Conservation (phyloP, 1,140 invertebrate species). For the Drosophila nigrodunni region DNA sequence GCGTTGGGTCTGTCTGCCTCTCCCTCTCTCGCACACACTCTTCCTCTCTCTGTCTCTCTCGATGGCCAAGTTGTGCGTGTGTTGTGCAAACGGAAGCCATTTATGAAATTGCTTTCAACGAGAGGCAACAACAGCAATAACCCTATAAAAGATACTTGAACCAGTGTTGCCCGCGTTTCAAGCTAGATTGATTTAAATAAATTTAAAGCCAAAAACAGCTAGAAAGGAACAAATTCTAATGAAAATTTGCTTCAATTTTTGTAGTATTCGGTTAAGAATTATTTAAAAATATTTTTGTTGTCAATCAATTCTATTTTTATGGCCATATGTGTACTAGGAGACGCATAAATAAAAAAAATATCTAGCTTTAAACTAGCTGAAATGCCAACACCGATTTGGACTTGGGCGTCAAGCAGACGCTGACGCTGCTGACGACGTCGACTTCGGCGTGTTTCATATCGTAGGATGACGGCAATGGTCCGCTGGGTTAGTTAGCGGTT, state of each 20-base stretch:
- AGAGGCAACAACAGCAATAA: constrained; percentile 49
- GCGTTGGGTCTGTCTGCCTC: constrained; percentile 6
- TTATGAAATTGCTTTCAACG: constrained; percentile 79
- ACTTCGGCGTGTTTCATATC: constrained; percentile 51
- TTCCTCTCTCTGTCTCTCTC: not conserved
- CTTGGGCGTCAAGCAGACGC: constrained; percentile 46
- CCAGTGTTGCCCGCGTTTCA: not conserved
- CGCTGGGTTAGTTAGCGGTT: constrained; percentile 29
- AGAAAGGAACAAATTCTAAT: no score
- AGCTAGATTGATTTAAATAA: no score
- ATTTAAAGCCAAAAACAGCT: no score
- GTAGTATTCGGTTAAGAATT: no score
- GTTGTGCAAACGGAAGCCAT: constrained; percentile 74
- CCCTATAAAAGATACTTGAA: constrained; percentile 54
- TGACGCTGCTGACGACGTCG: not conserved
- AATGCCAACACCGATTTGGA: no score
- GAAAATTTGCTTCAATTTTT: no score
- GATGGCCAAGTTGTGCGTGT: constrained; percentile 55
- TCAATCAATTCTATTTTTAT: no score
- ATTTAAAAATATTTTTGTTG: no score
- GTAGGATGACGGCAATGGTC: constrained; percentile 56
- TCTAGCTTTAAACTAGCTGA: no score
- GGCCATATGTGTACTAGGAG: no score
- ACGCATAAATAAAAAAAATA: no score
- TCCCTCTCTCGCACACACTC: not conserved